phyloP scores from a whole-genome alignment of 2,797 vertebrate genomes.

The Benthosema pterotum region DNA sequence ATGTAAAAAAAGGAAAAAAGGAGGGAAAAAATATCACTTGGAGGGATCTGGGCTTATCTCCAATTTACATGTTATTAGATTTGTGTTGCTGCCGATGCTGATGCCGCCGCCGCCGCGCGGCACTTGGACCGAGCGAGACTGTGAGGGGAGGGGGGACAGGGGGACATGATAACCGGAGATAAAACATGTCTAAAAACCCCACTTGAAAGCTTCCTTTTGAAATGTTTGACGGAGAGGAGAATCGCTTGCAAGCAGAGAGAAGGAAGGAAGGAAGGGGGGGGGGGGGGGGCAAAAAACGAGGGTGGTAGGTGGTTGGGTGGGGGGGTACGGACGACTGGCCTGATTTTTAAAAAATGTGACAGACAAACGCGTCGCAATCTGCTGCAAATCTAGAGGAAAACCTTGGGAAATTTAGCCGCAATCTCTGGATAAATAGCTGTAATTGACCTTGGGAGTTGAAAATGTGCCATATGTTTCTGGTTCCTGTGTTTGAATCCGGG shows the following conservation, averaged over 20 bases:
- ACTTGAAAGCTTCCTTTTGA: slow-evolving; percentile 78
- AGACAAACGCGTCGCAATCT: slow-evolving; percentile 79
- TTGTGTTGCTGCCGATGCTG: slow-evolving; percentile 78
- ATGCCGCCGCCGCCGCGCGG: too few relatives aligned
- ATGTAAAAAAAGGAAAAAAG: too few relatives aligned
- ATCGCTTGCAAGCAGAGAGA: too few relatives aligned
- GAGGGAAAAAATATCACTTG: slow-evolving; percentile 81
- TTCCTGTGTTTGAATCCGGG: slow-evolving; percentile 83
- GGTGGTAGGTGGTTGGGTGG: too few relatives aligned
- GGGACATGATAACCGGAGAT: slow-evolving; percentile 76
- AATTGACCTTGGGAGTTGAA: slow-evolving; percentile 89
- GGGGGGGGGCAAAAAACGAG: too few relatives aligned
- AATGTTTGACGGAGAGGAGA: slow-evolving; percentile 77
- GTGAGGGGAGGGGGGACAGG: slow-evolving; percentile 65
- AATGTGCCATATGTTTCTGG: slow-evolving; percentile 87
- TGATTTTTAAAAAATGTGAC: slow-evolving; percentile 82
- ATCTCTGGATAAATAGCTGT: slow-evolving; percentile 86
- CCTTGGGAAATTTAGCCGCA: slow-evolving; percentile 85
- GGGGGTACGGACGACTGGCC: slow-evolving; percentile 71
- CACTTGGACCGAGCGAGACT: slow-evolving; percentile 67
- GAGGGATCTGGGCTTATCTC: slow-evolving; percentile 96
- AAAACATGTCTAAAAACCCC: slow-evolving; percentile 79
- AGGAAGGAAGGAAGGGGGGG: too few relatives aligned
- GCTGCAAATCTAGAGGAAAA: slow-evolving; percentile 81
- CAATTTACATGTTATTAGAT: slow-evolving; percentile 87